Base-by-base conservation (phyloP, 2,113 vertebrate genomes). In the Oxygymnocypris stewartii region DNA sequence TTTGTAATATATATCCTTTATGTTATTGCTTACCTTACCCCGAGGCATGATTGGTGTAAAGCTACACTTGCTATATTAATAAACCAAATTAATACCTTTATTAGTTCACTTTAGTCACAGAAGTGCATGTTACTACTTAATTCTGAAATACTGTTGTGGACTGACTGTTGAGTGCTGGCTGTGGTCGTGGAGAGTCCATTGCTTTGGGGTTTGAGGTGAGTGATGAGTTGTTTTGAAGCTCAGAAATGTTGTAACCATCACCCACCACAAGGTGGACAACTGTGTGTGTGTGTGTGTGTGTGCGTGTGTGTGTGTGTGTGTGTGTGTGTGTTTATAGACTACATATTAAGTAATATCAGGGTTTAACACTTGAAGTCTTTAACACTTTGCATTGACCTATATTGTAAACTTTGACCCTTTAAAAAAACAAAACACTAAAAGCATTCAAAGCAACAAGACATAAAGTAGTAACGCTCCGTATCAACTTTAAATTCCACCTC, bases 121-220 rank as follows among this genome's bases (percentile, higher is more conserved):
- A 87, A 88, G 88, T 83, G 84, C 57, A 59, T 23, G 20, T n/a
- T 59, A 59, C 57, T 59, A 59, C 57, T 59, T 59, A n/a, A 59
- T 59, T 59, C 8, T 59, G 57, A 59, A 54, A 20, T 7, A 20
- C 4, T 20, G 54, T 20, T 54, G 54, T 57, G 54, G 23, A 59
- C 57, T 59, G 57, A 59, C 20, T 59, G 23, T 59, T 59, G 57
- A 10, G 57, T 59, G 57, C 7, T 59, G 57, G 20, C 23, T 59
- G 7, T n/a, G 57, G 57, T 59, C 20, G 18, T 59, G 18, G 54
- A 79, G 83, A 89, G 89, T 82, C 42, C 61, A 87, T 84, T 84
- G 85, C 87, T 89, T 89, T 88, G 20, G 67, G 61, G 47, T 86
- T 86, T 44, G 61, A 44, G 80, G n/a, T 54, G 77, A 90, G 81